These are phyloP conservation scores for Sinocyclocheilus anophthalmus DNA, from an alignment of 2,113 vertebrate genomes.

Conservation along the genomic window DNA sequence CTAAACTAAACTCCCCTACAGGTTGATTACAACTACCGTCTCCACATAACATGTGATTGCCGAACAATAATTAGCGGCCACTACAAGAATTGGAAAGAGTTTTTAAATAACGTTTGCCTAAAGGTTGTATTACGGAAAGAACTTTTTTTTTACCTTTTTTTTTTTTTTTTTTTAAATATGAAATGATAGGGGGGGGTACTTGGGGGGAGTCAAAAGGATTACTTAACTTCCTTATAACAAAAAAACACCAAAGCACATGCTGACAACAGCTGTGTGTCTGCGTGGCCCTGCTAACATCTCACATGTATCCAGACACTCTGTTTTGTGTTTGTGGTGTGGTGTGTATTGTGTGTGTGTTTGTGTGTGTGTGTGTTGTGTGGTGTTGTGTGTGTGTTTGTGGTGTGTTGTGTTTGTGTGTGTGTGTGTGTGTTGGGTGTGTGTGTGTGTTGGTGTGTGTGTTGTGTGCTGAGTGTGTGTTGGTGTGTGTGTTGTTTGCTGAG, in stretches of 20 bases:
- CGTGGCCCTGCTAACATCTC: background rate
- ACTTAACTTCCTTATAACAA: constrained; percentile 1
- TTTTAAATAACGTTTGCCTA: too few species aligned
- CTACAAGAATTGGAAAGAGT: too few species aligned
- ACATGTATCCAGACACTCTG: background rate
- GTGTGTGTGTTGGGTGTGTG: background rate
- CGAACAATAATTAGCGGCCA: background rate
- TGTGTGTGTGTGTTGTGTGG: background rate
- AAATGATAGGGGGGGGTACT: too few species aligned
- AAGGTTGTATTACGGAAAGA: too few species aligned
- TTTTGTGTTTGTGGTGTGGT: too few species aligned
- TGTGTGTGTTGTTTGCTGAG: too few species aligned
- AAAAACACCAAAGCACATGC: constrained; percentile 17
- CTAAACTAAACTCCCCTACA: too few species aligned
- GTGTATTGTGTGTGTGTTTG: too few species aligned
- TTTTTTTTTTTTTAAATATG: too few species aligned
- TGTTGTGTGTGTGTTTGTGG: background rate
- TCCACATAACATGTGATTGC: background rate
- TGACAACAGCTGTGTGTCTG: constrained; percentile 22
- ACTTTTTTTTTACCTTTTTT: background rate
- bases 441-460: too few species aligned
- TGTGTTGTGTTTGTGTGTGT: too few species aligned
- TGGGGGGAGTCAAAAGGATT: background rate
- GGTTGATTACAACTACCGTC: background rate
- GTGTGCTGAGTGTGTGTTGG: too few species aligned